Percentiles rank a stretch among this genome's conserved stretches.
These are phyloP conservation scores for Brevimyrus niger DNA, from an alignment of 2,113 vertebrate genomes.

Conservation along the genomic window DNA sequence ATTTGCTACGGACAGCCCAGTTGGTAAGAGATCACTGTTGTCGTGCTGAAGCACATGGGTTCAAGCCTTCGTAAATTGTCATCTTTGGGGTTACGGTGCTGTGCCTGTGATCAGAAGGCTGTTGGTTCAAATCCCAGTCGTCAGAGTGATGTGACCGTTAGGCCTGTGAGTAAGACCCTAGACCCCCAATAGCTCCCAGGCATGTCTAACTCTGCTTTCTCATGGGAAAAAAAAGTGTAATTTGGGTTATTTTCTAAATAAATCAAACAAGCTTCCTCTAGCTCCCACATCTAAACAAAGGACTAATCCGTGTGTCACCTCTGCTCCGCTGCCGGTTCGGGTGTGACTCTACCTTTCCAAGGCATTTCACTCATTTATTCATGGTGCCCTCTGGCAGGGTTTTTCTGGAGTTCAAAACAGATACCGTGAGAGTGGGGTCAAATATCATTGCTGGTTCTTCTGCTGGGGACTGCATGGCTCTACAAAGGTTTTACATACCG, in stretches of 20 bases:
- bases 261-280: background rate
- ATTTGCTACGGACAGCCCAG: background rate
- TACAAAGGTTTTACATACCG: background rate
- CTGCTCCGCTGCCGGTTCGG: background rate
- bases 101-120: background rate
- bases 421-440: background rate
- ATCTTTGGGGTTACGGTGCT: background rate
- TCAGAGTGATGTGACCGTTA: background rate
- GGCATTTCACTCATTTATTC: background rate
- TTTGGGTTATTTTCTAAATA: background rate
- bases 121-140: background rate
- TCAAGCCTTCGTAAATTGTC: background rate
- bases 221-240: too few species aligned
- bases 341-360: background rate
- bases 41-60: background rate
- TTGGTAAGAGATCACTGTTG: background rate
- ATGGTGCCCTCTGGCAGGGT: background rate
- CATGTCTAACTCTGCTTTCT: too few species aligned
- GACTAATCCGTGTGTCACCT: background rate
- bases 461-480: background rate
- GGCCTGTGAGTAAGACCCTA: background rate
- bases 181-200: background rate
- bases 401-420: background rate
- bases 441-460: background rate
- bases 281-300: background rate